Conservation (phyloP, 2,797 vertebrate genomes). For the Trachops cirrhosus region DNA sequence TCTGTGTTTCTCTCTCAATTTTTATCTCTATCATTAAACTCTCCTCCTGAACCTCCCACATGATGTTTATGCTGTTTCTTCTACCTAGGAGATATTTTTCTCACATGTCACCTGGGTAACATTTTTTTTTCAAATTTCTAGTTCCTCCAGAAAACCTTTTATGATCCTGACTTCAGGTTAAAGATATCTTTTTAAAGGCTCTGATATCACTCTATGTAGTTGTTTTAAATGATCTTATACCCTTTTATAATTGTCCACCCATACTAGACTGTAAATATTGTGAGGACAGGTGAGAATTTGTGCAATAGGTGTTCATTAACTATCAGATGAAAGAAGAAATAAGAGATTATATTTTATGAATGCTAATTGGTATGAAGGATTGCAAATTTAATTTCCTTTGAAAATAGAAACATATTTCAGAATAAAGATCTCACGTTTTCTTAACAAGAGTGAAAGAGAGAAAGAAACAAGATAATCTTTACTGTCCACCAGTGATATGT, state of each 20-base stretch:
- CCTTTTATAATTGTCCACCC: background rate
- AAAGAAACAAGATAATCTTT: background rate
- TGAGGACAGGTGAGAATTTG: background rate
- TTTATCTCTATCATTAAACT: background rate
- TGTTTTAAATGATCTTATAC: background rate
- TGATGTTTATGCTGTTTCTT: background rate
- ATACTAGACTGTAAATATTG: background rate
- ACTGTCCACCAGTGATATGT: background rate
- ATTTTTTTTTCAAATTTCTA: background rate
- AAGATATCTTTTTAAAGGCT: background rate
- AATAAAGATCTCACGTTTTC: background rate
- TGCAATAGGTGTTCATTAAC: background rate
- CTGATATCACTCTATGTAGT: background rate
- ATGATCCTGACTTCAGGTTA: background rate
- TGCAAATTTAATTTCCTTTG: background rate
- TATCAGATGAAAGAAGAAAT: constrained; percentile 32
- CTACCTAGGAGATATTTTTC: background rate
- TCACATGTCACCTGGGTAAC: background rate
- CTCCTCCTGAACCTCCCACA: background rate
- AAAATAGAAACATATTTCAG: background rate
- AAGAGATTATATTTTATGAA: constrained; percentile 2
- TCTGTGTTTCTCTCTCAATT: background rate
- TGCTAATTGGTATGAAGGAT: background rate
- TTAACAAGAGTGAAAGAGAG: background rate
- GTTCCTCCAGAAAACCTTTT: background rate